Conservation (phyloP, 2,797 vertebrate species). For the Onychomys arenicola region DNA sequence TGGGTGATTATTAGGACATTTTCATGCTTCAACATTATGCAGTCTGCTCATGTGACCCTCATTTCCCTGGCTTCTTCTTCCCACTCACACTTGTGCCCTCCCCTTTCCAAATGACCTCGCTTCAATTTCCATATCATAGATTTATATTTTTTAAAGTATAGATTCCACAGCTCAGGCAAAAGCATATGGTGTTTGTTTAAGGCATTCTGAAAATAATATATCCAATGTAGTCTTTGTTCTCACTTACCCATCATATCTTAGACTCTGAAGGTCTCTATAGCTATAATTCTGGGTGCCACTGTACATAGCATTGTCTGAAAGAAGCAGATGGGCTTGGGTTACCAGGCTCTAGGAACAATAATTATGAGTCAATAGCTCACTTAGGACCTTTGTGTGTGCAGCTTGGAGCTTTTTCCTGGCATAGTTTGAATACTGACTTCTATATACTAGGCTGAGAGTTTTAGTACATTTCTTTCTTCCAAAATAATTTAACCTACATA, state of each 20-base stretch:
- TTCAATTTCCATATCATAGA: background rate
- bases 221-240: background rate
- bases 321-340: background rate
- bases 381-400: background rate
- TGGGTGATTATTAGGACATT: background rate
- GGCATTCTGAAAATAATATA: background rate
- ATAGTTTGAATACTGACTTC: constrained; percentile 16
- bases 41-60: background rate
- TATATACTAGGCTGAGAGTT: background rate
- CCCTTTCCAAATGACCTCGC: background rate
- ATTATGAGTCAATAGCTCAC: background rate
- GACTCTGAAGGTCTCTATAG: background rate
- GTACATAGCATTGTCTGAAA: background rate
- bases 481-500: background rate
- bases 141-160: background rate
- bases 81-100: background rate
- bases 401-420: background rate
- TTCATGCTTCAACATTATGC: background rate
- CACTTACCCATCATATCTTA: background rate
- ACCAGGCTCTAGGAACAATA: background rate
- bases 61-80: background rate
- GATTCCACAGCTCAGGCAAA: background rate
- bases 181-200: background rate
- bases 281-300: background rate
- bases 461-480: background rate